Evolutionary conservation across 2,888 invertebrate genomes (phyloP).

Genomic region (Sacculina carcini): DNA sequence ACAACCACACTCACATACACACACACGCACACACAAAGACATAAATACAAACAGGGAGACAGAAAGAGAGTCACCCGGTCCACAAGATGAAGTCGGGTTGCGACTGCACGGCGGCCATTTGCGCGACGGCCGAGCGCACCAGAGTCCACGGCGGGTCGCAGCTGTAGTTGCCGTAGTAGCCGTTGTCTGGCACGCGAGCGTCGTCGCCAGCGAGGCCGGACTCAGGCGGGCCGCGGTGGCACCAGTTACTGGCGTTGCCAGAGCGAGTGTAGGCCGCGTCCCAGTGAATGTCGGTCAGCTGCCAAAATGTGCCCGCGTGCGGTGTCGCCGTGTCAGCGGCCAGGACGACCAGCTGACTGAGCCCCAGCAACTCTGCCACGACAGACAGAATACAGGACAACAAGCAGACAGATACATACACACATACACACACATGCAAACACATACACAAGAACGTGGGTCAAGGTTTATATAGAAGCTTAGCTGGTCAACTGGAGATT

Average conservation of each 20-base stretch:
- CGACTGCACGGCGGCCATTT: conserved; percentile 56
- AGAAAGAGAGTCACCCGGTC: conserved; percentile 40
- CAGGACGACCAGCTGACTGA: too few relatives aligned
- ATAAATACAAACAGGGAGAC: too few relatives aligned
- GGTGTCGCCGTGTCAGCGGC: too few relatives aligned
- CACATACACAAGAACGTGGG: too few relatives aligned
- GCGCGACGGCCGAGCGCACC: conserved; percentile 58
- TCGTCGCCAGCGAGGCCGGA: background rate
- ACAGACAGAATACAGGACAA: too few relatives aligned
- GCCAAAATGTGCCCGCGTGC: conserved; percentile 10
- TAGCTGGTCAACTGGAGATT: too few relatives aligned
- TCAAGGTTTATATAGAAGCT: too few relatives aligned
- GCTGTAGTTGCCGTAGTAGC: conserved; percentile 36
- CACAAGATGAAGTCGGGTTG: conserved; percentile 78
- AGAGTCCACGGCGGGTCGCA: conserved; percentile 74
- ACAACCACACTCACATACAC: too few relatives aligned
- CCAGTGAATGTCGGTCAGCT: conserved; percentile 19
- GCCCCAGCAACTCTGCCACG: too few relatives aligned
- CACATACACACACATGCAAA: too few relatives aligned
- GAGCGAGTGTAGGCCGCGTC: conserved; percentile 44
- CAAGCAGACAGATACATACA: too few relatives aligned
- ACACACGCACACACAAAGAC: too few relatives aligned
- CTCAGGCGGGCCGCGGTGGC: conserved; percentile 4
- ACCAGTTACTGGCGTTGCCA: conserved; percentile 22
- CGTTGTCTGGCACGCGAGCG: background rate